Evolutionary conservation across 2,797 vertebrate genomes (phyloP), one percentile per base, ranked within the genome.

Genomic region (Malacoraja senta): DNA sequence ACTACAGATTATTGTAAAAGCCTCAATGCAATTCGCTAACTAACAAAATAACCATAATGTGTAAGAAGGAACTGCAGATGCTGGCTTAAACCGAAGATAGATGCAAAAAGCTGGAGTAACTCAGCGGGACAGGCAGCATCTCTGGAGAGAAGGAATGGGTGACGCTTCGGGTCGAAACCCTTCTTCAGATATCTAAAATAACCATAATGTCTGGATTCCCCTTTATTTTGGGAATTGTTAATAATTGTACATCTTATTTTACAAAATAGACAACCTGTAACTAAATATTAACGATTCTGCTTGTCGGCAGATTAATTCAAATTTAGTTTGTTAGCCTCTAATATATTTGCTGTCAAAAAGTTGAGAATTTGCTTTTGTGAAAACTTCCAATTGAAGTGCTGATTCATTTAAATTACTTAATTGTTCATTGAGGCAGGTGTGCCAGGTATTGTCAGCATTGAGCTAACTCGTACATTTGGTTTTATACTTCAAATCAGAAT

Each of bases 381-480:
- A 92, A 29, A 92, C 88, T 76, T 92, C 44, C 15, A 76, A 76
- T 53, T 74, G n/a, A 91, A 26, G 26, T 74, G 71, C 24, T 19
- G 63, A 24, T 53, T 91, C n/a, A 35, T 24, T 24, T 91, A 44
- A 71, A 91, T 91, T 71, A 35, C 38, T 71, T 91, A n/a, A 91
- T 24, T 92, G 68, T 44, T 53, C 32, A 91, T 29, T 12, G 1
- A 44, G 71, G 38, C 71, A 92, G n/a, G 13, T 35, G 26, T 29
- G 6, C 72, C 24, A 58, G 38, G 3, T 10, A 71, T 58, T 92
- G 61, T 65, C 63, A 68, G 84, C 9, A 35, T 88, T 88, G 90
- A 24, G 9, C 4, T 35, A 26, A 24, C 17, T 91, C 35, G 74
- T 29, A 90, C 6, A 12, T 44, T 38, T 44, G 44, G 35, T 61